Percentiles rank a stretch among this genome's conserved stretches.
Conservation (phyloP, 2,797 vertebrate species). For the Cyprinella venusta region DNA sequence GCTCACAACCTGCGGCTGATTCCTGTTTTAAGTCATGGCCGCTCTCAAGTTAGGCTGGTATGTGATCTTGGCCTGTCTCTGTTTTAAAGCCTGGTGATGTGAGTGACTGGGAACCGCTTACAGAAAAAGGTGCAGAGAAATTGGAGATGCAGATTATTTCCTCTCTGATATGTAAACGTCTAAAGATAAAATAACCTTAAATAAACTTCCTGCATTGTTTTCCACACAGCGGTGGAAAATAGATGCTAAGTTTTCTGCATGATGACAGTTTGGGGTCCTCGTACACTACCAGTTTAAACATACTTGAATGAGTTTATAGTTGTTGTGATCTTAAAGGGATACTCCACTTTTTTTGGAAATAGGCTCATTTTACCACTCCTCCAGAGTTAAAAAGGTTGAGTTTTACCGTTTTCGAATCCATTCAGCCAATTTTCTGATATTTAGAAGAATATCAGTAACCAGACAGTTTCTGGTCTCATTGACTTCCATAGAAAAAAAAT, state of each 20-base stretch:
- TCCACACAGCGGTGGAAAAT: background rate
- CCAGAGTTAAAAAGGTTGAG: too few relatives aligned
- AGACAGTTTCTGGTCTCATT: too few relatives aligned
- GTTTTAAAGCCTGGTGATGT: conserved; percentile 2
- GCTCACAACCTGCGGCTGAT: background rate
- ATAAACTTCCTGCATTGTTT: background rate
- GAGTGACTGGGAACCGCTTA: background rate
- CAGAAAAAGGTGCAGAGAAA: conserved; percentile 9
- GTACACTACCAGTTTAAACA: background rate
- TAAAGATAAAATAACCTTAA: conserved; percentile 35
- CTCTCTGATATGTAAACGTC: conserved; percentile 17
- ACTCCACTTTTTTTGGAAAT: too few relatives aligned
- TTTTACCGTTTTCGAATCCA: too few relatives aligned
- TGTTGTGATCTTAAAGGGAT: background rate
- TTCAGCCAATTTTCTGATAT: too few relatives aligned
- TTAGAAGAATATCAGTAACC: too few relatives aligned
- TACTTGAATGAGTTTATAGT: background rate
- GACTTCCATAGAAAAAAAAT: too few relatives aligned
- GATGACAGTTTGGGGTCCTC: background rate
- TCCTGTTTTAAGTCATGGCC: conserved; percentile 15
- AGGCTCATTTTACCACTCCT: too few relatives aligned
- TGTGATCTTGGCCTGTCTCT: background rate
- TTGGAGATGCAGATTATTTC: conserved; percentile 18
- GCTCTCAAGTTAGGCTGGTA: conserved; percentile 9
- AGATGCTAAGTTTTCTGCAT: background rate